Conservation (phyloP, 2,888 invertebrate species). For the Spodoptera picta region DNA sequence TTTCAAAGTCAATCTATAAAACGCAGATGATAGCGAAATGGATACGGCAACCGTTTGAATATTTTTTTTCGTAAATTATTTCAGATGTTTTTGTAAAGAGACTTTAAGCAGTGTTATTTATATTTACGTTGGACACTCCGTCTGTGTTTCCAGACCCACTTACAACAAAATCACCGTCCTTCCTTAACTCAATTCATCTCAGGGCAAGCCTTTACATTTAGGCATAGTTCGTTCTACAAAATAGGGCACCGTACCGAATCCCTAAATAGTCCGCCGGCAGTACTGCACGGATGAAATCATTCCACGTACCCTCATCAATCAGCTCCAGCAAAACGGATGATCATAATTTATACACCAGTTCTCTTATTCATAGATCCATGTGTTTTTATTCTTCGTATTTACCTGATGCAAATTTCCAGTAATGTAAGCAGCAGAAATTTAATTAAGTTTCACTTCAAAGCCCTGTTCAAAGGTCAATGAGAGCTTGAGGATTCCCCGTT, state of each 20-base stretch:
- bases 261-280: slow-evolving; percentile 41
- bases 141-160: background rate
- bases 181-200: slow-evolving; percentile 33
- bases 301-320: slow-evolving; percentile 58
- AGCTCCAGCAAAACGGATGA: slow-evolving; percentile 46
- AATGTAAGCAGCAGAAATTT: slow-evolving; percentile 82
- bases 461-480: slow-evolving; percentile 76
- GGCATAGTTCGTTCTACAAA: slow-evolving; percentile 35
- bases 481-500: slow-evolving; percentile 72
- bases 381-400: slow-evolving; percentile 62
- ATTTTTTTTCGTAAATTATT: no score
- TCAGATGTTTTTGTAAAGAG: background rate
- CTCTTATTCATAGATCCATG: slow-evolving; percentile 35
- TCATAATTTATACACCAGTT: slow-evolving; percentile 53
- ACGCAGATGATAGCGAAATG: no score
- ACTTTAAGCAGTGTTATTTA: slow-evolving; percentile 10
- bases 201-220: slow-evolving; percentile 48
- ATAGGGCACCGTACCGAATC: slow-evolving; percentile 29
- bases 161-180: slow-evolving; percentile 16
- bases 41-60: no score
- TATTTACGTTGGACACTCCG: background rate
- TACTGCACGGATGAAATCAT: slow-evolving; percentile 49
- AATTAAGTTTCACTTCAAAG: slow-evolving; percentile 83
- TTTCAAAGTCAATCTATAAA: no score
- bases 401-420: slow-evolving; percentile 77